Percentiles rank a stretch among this genome's conserved stretches.
These are phyloP conservation scores for Agriotes lineatus DNA, from an alignment of 2,888 invertebrate genomes.

Conservation along the genomic window DNA sequence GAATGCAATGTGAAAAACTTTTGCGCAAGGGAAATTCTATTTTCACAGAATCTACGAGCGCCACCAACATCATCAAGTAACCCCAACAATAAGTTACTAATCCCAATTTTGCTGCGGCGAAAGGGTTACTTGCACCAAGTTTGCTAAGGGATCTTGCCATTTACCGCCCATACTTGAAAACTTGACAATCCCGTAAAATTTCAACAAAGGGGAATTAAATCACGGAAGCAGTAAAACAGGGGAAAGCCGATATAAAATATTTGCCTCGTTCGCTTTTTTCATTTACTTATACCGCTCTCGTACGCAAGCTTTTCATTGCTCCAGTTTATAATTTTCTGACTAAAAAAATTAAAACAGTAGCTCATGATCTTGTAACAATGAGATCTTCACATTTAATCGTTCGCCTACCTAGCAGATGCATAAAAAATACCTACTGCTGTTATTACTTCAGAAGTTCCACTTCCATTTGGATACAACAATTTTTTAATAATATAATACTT, in stretches of 20 bases:
- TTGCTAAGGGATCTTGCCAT: slow-evolving; percentile 59
- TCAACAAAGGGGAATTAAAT: slow-evolving; percentile 37
- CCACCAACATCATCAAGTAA: slow-evolving; percentile 42
- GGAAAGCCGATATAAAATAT: slow-evolving; percentile 21
- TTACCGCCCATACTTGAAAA: slow-evolving; percentile 49
- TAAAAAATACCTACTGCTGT: too few species aligned
- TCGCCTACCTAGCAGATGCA: too few species aligned
- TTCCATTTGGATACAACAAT: too few species aligned
- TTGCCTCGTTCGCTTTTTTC: slow-evolving; percentile 7
- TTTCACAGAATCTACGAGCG: slow-evolving; percentile 14
- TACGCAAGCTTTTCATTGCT: too few species aligned
- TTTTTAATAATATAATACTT: too few species aligned
- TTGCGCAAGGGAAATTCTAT: slow-evolving; percentile 4
- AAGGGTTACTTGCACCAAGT: slow-evolving; percentile 59
- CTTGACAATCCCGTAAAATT: slow-evolving; percentile 39
- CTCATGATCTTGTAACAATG: too few species aligned
- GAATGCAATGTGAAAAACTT: too few species aligned
- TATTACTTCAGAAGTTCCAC: too few species aligned
- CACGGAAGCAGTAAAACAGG: slow-evolving; percentile 26
- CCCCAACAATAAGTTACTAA: slow-evolving; percentile 59
- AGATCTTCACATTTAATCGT: too few species aligned
- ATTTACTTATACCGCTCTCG: neutral
- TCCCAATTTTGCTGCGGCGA: slow-evolving; percentile 57
- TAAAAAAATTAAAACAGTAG: too few species aligned
- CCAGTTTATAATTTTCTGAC: too few species aligned